Conservation (phyloP, 2,113 vertebrate genomes). For the Phainopepla nitens region DNA sequence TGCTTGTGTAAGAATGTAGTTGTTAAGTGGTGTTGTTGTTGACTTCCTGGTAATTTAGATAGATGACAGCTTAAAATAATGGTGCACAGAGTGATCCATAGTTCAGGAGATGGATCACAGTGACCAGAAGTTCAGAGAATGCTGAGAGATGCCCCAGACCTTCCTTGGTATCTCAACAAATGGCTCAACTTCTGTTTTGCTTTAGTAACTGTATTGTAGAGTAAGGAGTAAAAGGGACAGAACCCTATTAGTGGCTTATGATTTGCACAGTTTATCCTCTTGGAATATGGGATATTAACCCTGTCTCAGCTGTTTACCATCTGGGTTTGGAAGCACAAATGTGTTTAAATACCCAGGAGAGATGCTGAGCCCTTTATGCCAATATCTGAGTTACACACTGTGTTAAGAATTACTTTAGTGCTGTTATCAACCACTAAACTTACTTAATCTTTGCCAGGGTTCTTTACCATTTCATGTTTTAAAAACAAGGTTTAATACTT, state of each 20-base stretch:
- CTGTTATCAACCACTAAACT: not conserved
- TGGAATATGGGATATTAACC: not conserved
- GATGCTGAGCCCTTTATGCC: not conserved
- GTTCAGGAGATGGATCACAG: not conserved
- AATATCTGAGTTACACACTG: not conserved
- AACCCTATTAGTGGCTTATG: not conserved
- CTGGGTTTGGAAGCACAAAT: not conserved
- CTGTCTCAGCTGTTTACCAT: not conserved
- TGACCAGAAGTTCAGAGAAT: not conserved
- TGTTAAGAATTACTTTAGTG: not conserved
- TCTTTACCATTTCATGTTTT: not conserved
- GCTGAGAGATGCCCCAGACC: not conserved
- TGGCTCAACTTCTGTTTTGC: not conserved
- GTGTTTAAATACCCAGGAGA: not conserved
- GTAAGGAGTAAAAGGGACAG: not conserved
- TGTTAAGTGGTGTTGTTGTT: not conserved
- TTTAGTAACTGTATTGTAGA: not conserved
- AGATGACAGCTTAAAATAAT: not conserved
- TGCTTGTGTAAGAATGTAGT: not conserved
- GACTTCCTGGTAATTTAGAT: not conserved
- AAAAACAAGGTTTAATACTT: not conserved
- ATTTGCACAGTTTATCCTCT: not conserved
- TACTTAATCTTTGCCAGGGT: not conserved
- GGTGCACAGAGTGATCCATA: not conserved
- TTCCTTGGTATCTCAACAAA: not conserved